Evolutionary conservation across 2,113 vertebrate genomes (phyloP).

Genomic region (Gallinago jamesoni): DNA sequence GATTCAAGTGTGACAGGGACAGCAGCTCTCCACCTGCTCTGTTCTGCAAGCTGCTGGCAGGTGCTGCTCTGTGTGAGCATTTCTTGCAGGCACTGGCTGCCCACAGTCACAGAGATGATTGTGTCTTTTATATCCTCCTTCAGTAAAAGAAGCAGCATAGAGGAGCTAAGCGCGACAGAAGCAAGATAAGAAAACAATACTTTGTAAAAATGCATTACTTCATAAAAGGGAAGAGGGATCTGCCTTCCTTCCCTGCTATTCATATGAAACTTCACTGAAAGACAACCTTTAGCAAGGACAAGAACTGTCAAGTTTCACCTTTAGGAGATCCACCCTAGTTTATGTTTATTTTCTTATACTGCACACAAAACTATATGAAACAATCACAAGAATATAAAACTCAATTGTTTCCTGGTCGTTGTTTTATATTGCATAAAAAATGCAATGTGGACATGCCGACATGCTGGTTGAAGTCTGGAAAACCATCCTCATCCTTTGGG

Average conservation of each 20-base stretch:
- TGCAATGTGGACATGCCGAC: not conserved
- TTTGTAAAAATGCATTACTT: not conserved
- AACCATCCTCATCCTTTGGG: not conserved
- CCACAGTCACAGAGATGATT: not conserved
- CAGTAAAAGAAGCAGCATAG: not conserved
- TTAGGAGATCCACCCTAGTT: not conserved
- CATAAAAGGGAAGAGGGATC: not conserved
- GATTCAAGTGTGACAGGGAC: not conserved
- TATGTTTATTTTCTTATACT: not conserved
- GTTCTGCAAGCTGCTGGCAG: not conserved
- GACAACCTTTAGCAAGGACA: not conserved
- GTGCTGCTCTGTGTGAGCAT: not conserved
- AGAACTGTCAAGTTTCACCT: not conserved
- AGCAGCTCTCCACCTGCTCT: not conserved
- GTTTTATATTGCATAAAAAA: not conserved
- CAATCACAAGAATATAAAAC: not conserved
- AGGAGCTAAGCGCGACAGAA: not conserved
- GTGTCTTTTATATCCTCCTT: not conserved
- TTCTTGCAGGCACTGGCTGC: not conserved
- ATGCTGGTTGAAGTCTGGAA: not conserved
- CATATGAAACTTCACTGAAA: not conserved
- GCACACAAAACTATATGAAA: not conserved
- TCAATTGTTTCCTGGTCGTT: not conserved
- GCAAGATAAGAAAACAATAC: not conserved
- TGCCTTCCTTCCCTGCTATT: not conserved